phyloP scores from a whole-genome alignment of 2,797 vertebrate species.

The Poecilia wingei region DNA sequence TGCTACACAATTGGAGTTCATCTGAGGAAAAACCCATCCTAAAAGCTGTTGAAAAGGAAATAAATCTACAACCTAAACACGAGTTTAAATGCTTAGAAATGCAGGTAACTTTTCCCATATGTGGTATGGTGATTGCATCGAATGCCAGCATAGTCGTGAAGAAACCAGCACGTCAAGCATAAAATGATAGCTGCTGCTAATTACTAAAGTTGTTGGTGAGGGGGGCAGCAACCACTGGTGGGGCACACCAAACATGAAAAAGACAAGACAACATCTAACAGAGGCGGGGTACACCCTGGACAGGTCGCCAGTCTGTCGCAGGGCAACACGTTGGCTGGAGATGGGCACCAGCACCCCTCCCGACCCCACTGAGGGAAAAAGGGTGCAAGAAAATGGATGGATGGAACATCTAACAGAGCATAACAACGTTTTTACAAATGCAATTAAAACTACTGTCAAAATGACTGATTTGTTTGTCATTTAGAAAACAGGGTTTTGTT shows the following conservation, averaged over 20 bases:
- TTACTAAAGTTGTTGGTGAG: background rate
- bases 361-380: no score
- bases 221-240: background rate
- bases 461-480: background rate
- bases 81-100: background rate
- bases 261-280: background rate
- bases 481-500: background rate
- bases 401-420: background rate
- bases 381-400: no score
- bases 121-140: background rate
- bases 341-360: no score
- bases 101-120: background rate
- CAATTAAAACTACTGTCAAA: background rate
- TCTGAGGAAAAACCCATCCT: constrained; percentile 7
- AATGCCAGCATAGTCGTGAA: background rate
- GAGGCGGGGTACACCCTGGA: no score
- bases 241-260: background rate
- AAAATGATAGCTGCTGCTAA: background rate
- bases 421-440: background rate
- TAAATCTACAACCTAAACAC: background rate
- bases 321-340: no score
- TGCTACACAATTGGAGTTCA: constrained; percentile 19
- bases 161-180: background rate
- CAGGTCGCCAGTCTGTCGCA: no score
- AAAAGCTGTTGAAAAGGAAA: constrained; percentile 23